Base-by-base conservation (phyloP, 2,113 vertebrate genomes). In the Plecotus auritus region DNA sequence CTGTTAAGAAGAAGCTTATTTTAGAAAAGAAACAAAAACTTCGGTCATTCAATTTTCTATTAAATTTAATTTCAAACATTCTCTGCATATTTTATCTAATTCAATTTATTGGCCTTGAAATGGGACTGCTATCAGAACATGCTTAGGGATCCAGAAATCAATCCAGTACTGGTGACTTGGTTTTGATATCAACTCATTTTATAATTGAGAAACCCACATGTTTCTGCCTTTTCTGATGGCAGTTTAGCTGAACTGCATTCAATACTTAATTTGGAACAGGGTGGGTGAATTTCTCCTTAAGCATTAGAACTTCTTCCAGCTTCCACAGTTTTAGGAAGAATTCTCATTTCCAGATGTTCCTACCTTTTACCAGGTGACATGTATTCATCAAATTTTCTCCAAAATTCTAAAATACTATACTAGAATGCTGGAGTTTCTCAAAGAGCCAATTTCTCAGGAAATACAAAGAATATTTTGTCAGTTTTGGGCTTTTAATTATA, bases 401-500 rank as follows among this genome's bases (percentile, higher is more conserved):
- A 80, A 74, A 56, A 40, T 67, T 73, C 13, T 45, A 73, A 90
- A 56, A 40, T 45, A 51, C 10, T 80, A 69, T 32, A 45, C 10
- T 59, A 51, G 64, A 85, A 73, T 37, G 30, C 23, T 88, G 23
- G 17, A 64, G 23, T 82, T 90, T 66, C 61, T 73, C 42, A n/a
- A 28, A 69, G 49, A 30, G 67, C 7, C 13, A 69, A 47, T 88
- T 73, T 91, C 35, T 83, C 82, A 32, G 69, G 69, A 91, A 80
- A 76, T 16, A 69, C 20, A 90, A 59, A 59, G 40, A 89, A 87
- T 20, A 70, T 56, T 83, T 85, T 93, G 17, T 69, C 85, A 16
- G 54, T 80, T 95, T 87, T 23, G 69, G 47, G 9, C n/a, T 86
- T 96, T 81, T 88, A 80, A 88, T 88, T 30, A 91, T 18, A 96